phyloP scores from a whole-genome alignment of 2,888 invertebrate genomes.

The Alviniconcha strummeri region DNA sequence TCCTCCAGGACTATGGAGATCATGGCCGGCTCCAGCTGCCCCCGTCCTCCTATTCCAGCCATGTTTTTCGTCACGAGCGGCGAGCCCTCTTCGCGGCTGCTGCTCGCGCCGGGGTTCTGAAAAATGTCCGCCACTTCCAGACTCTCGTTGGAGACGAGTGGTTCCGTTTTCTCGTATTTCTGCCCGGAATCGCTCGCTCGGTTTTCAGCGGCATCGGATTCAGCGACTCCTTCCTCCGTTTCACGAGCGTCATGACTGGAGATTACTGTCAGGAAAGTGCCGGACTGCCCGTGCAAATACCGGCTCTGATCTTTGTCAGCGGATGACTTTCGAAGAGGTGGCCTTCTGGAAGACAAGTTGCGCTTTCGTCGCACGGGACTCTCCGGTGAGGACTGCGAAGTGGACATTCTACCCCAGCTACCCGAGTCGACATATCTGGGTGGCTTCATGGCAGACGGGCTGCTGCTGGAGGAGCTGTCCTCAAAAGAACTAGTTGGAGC shows the following conservation, averaged over 20 bases:
- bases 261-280: neutral
- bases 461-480: slow-evolving; percentile 12
- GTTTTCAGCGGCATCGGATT: neutral
- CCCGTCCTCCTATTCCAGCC: neutral
- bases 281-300: neutral
- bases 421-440: no score
- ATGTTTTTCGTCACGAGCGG: neutral
- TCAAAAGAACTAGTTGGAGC: slow-evolving; percentile 6
- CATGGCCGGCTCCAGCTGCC: slow-evolving; percentile 51
- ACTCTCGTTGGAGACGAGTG: slow-evolving; percentile 44
- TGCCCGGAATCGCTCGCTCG: neutral
- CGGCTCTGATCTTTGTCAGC: neutral
- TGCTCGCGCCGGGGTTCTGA: slow-evolving; percentile 26
- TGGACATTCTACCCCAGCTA: no score
- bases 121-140: slow-evolving; percentile 62
- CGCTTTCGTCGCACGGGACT: no score
- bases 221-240: neutral
- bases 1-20: slow-evolving; percentile 56
- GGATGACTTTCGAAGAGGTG: no score
- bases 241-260: no score
- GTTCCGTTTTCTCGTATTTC: neutral
- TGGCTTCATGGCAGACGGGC: neutral
- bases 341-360: no score
- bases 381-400: no score
- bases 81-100: no score